Evolutionary conservation across 2,113 vertebrate genomes (phyloP).

Genomic region (Sphyrna mokarran): DNA sequence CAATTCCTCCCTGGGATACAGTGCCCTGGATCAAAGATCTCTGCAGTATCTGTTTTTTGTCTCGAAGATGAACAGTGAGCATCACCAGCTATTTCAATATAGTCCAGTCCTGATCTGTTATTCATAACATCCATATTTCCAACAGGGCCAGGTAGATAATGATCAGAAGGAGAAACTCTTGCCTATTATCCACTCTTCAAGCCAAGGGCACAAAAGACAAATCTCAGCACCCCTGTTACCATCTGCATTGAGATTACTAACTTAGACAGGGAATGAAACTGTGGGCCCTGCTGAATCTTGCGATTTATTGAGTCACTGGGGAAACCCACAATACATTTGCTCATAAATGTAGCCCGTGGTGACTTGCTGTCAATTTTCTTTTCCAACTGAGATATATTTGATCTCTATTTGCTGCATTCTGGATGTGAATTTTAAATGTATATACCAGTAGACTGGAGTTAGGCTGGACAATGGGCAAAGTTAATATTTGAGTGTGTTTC

Average conservation of each 20-base stretch:
- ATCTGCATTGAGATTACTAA: background rate
- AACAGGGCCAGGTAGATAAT: background rate
- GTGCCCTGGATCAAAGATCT: background rate
- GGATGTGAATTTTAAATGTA: background rate
- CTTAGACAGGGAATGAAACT: background rate
- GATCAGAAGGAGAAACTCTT: background rate
- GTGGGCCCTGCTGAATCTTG: background rate
- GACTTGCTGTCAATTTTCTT: background rate
- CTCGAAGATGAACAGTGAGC: background rate
- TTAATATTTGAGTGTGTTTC: too few species aligned
- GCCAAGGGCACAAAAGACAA: background rate
- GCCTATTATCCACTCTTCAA: background rate
- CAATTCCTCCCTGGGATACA: background rate
- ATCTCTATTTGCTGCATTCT: background rate
- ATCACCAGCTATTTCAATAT: background rate
- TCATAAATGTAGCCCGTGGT: background rate
- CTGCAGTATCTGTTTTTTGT: background rate
- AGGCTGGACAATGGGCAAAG: background rate
- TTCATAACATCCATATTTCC: background rate
- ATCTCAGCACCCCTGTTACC: background rate
- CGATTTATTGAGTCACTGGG: background rate
- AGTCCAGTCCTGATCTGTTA: background rate
- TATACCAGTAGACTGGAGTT: background rate
- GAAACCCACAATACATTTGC: background rate
- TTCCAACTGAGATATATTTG: background rate